phyloP scores from a whole-genome alignment of 2,797 vertebrate species.

The Distichodus sexfasciatus region DNA sequence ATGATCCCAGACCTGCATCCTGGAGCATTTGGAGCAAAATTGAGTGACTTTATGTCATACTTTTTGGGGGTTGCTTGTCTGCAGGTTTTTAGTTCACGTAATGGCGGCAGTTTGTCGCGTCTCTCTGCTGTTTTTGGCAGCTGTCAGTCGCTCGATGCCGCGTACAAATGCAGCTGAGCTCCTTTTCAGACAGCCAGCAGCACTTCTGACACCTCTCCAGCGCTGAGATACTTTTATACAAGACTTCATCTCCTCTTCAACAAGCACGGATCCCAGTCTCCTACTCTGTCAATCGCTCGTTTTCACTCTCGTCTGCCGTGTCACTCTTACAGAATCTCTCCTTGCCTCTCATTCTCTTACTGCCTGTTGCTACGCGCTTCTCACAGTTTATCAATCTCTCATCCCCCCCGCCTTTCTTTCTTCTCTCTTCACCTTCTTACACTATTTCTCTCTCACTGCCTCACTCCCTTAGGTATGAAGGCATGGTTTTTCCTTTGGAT shows the following conservation, averaged over 20 bases:
- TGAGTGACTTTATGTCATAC: constrained; percentile 33
- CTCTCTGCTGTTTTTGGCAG: constrained; percentile 47
- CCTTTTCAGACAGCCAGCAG: constrained; percentile 67
- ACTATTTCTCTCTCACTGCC: too few species aligned
- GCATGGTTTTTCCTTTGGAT: too few species aligned
- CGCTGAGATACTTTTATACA: constrained; percentile 67
- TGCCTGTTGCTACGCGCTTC: too few species aligned
- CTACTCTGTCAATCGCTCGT: constrained; percentile 13
- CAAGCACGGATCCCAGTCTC: constrained; percentile 24
- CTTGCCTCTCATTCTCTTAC: constrained; percentile 52
- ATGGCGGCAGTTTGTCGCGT: constrained; percentile 5
- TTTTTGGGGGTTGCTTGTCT: constrained; percentile 9
- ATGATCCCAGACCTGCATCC: neutral
- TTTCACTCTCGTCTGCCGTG: constrained; percentile 19
- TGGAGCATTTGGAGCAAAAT: neutral
- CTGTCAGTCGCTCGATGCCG: constrained; percentile 61
- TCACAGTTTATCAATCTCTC: too few species aligned
- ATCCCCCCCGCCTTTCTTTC: too few species aligned
- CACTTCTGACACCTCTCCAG: constrained; percentile 50
- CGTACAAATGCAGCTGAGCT: constrained; percentile 61
- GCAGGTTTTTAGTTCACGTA: constrained; percentile 21
- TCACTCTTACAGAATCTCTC: constrained; percentile 56
- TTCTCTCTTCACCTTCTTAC: too few species aligned
- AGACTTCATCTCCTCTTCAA: constrained; percentile 61
- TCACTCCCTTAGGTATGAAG: too few species aligned